Conservation (phyloP, 2,888 invertebrate genomes). For the Loripinus fragilis region DNA sequence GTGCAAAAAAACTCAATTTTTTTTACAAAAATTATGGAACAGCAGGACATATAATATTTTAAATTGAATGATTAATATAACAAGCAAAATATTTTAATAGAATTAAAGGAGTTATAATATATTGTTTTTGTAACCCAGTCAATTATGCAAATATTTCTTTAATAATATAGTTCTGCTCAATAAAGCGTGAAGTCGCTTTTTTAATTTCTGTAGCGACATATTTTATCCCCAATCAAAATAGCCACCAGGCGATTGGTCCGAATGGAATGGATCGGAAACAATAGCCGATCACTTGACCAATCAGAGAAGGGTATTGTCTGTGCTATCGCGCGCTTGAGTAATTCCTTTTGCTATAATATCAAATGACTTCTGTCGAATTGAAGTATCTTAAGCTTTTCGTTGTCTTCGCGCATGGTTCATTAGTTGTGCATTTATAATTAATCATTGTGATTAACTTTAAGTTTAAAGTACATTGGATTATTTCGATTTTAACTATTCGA, state of each 20-base stretch:
- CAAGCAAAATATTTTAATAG: background rate
- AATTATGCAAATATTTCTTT: background rate
- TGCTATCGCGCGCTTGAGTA: conserved; percentile 3
- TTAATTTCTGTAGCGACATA: background rate
- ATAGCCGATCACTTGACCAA: conserved; percentile 7
- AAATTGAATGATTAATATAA: background rate
- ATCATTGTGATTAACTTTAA: conserved; percentile 1
- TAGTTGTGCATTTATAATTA: conserved; percentile 11
- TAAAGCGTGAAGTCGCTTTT: background rate
- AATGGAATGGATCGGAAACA: background rate
- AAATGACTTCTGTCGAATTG: background rate
- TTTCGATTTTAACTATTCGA: background rate
- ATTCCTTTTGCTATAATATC: conserved; percentile 1
- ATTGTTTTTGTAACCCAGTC: conserved; percentile 6
- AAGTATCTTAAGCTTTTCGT: background rate
- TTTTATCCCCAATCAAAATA: conserved; percentile 10
- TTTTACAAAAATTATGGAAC: too few relatives aligned
- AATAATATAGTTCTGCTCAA: background rate
- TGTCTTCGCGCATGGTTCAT: conserved; percentile 14
- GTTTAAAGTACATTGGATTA: conserved; percentile 8
- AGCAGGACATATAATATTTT: too few relatives aligned
- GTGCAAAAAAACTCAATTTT: too few relatives aligned
- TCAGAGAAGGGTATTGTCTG: background rate
- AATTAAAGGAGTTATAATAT: conserved; percentile 12
- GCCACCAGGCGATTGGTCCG: conserved; percentile 8